Evolutionary conservation across 2,888 invertebrate genomes (phyloP).

Genomic region (Pristionchus maxplancki): DNA sequence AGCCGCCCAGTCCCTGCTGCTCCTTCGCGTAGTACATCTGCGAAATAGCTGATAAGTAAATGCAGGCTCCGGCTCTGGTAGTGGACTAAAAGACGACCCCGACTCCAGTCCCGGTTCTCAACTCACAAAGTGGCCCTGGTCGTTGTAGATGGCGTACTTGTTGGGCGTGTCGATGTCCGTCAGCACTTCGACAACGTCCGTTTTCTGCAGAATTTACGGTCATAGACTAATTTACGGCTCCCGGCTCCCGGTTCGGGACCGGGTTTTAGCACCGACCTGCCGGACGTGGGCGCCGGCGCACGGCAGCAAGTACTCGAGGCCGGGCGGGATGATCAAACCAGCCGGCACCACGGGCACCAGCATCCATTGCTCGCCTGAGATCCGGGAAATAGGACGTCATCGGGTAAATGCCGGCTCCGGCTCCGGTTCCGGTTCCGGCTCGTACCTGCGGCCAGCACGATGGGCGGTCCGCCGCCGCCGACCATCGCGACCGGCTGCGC

Average conservation of each 20-base stretch:
- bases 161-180: slow-evolving; percentile 26
- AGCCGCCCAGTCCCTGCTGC: not conserved
- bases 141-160: slow-evolving; percentile 40
- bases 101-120: not conserved
- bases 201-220: not conserved
- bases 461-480: not conserved
- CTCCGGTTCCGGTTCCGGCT: not conserved
- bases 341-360: not conserved
- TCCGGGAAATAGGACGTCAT: not conserved
- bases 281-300: slow-evolving; percentile 45
- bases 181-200: slow-evolving; percentile 28
- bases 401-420: no score
- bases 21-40: slow-evolving; percentile 39
- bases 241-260: not conserved
- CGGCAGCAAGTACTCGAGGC: slow-evolving; percentile 32
- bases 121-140: slow-evolving; percentile 33
- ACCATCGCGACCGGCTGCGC: not conserved
- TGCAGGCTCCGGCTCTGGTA: not conserved
- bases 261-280: not conserved
- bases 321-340: slow-evolving; percentile 17
- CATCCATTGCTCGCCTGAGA: slow-evolving; percentile 10
- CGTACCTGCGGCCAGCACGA: not conserved
- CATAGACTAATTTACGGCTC: not conserved
- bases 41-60: not conserved
- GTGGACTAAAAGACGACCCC: not conserved